Conservation (phyloP, 2,113 vertebrate species). For the Pitta sordida region DNA sequence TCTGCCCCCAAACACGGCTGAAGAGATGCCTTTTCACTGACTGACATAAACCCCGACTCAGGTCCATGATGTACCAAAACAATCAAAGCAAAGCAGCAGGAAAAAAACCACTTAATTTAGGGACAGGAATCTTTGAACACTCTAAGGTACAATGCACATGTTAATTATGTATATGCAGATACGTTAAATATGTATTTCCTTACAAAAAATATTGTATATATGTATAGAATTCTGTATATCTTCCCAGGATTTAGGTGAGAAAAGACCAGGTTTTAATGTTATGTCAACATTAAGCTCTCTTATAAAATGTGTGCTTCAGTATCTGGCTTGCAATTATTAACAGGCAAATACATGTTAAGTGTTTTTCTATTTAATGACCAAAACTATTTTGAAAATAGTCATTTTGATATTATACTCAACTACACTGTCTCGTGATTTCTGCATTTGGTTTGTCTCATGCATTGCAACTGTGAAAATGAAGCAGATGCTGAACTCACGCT, state of each 20-base stretch:
- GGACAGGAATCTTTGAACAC: not conserved
- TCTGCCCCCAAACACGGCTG: not conserved
- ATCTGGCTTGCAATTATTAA: not conserved
- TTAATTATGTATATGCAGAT: not conserved
- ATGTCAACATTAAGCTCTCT: not conserved
- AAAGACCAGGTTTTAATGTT: not conserved
- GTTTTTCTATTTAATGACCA: not conserved
- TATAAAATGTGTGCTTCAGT: not conserved
- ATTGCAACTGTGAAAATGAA: not conserved
- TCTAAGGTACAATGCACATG: not conserved
- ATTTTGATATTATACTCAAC: not conserved
- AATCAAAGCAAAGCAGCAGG: not conserved
- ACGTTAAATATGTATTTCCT: not conserved
- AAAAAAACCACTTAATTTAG: not conserved
- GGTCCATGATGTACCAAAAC: not conserved
- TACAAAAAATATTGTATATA: not conserved
- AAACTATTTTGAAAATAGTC: not conserved
- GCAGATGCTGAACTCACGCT: not conserved
- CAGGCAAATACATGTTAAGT: not conserved
- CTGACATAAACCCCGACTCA: not conserved
- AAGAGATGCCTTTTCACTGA: not conserved
- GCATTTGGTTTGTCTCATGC: not conserved
- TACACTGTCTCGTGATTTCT: not conserved
- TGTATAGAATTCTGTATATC: not conserved
- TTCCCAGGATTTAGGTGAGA: not conserved